Base-by-base conservation (phyloP, 2,113 vertebrate genomes). In the Heterocephalus glaber region DNA sequence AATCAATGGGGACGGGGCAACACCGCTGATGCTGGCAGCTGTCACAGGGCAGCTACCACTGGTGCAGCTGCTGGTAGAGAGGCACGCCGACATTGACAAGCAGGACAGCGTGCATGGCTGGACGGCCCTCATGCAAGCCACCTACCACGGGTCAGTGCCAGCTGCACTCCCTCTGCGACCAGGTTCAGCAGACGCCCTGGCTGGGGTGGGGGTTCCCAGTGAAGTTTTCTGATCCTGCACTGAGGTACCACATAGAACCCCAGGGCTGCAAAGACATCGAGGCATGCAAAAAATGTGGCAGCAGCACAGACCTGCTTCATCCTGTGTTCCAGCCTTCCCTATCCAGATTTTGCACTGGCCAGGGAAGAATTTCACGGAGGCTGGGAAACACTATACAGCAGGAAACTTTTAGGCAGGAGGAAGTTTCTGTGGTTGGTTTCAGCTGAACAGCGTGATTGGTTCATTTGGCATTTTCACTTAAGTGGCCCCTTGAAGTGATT, bases 91-190 rank as follows among this genome's bases (percentile, higher is more conserved):
- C 84, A 91, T 99, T 41, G 99, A 99, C 98, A 99, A 99, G 94
- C 99, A 99, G 94, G 99, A 99, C 94, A 98, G 98, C 0, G 98
- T 99, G 56, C 99, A 99, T 4, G 99, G 99, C 49, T 99, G 99
- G 99, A 99, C 99, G 0, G 99, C 99, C 47, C 98, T 99, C 74
- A 99, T 99, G 99, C 99, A 99, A 97, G 99, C 99, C 80, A 99
- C 99, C 0, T 99, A 99, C 96, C 99, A 99, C 0, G 99, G 99
- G 99, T 99, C 98, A 97, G 98, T 84, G 80, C 81, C 89, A 7
- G 70, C 41, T 4, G 16, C 20, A 3, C n/a, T 1, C 35, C 5
- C 10, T 44, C 61, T 0, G 11, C 0, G 0, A 7, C 3, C 6
- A 81, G 85, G 33, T 60, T 10, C 4, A 13, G 22, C 3, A 17